Evolutionary conservation across 2,888 invertebrate species (phyloP), one percentile per base, ranked within the genome.

Genomic region (Sipha maydis): DNA sequence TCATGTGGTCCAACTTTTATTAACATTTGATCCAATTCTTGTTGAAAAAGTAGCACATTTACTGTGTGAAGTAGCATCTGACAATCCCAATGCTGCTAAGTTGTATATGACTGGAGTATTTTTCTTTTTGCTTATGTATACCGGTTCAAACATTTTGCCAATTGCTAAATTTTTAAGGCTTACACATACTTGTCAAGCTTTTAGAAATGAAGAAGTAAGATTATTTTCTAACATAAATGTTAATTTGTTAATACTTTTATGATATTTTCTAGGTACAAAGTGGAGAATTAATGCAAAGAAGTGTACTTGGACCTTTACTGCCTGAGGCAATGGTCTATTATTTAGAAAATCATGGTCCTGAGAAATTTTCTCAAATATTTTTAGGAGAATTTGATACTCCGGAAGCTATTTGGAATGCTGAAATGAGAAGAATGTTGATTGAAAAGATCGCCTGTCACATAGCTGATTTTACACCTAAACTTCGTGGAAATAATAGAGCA

Each of bases 291-390:
- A 97, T 98, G 95, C 96, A 96, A 91, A 94, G 97, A 88, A 98
- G 98, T 91, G 96, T 99, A 90, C 93, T 99, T 75, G 97, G 98
- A 0, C 98, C 97, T 91, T 93, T 99, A 86, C 92, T 99, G 88
- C 99, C 99, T 0, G 99, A 99, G 92, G 99, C 99, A 0, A 99
- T 99, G 98, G 97, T 99, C 1, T 98, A 98, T 91, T 99, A 99
- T 92, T 93, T 99, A 89, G 99, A 99, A 92, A 99, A 99, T 92
- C 98, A 99, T 91, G 99, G 99, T 0, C 95, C 99, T 0, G 99
- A 99, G 90, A 98, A 98, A 92, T 99, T 99, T 92, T 98, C 99
- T 0, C 98, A 99, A 93, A 98, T 98, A 91, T 98, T 97, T 92
- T 93, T 99, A 31, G 99, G 91, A 54, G 99, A 99, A 93, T 99